Percentiles rank a stretch among this genome's conserved stretches.
Conservation (phyloP, 2,113 vertebrate species). For the Fulmarus glacialis region DNA sequence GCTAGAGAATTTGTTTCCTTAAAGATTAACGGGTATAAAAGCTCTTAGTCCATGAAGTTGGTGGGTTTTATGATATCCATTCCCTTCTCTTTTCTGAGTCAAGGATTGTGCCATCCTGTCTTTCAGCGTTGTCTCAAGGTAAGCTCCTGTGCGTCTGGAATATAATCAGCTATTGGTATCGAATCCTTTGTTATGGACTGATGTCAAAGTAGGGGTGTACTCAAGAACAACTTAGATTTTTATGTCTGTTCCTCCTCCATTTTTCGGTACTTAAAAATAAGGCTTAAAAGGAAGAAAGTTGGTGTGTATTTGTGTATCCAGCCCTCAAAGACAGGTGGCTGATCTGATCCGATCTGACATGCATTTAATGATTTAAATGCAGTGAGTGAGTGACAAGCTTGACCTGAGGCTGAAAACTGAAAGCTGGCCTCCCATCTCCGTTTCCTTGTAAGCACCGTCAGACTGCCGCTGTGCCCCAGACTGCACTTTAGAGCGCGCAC, state of each 20-base stretch:
- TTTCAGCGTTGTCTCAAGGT: background rate
- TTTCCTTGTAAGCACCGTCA: background rate
- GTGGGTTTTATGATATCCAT: background rate
- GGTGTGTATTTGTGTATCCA: background rate
- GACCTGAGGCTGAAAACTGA: background rate
- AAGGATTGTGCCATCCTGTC: background rate
- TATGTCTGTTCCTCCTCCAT: background rate
- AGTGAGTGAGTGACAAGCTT: background rate
- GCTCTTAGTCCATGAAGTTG: background rate
- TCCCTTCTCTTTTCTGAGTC: background rate
- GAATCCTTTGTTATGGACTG: background rate
- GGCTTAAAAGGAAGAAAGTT: background rate
- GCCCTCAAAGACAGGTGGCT: background rate
- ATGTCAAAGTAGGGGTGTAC: background rate
- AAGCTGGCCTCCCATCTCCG: background rate
- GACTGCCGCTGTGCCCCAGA: background rate
- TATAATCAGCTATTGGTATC: background rate
- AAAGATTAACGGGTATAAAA: background rate
- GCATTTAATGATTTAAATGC: background rate
- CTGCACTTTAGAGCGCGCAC: accelerated
- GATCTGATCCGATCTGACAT: background rate
- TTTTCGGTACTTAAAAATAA: background rate
- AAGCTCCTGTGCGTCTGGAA: background rate
- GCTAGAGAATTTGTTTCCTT: background rate
- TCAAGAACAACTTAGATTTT: background rate